Evolutionary conservation across 2,113 vertebrate genomes (phyloP), one percentile per base, ranked within the genome.

Genomic region (Halcyon senegalensis): DNA sequence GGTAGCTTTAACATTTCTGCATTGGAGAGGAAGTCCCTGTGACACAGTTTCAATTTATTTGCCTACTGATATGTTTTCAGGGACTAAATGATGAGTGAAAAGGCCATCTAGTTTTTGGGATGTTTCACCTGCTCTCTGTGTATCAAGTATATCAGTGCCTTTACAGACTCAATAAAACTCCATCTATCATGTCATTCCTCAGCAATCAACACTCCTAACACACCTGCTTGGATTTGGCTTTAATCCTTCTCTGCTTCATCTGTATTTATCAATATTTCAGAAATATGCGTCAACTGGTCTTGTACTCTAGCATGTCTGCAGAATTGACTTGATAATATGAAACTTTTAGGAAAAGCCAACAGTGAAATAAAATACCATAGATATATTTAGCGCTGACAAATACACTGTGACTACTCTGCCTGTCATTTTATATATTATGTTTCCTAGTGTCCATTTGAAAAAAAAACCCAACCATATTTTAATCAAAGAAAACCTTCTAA

Each of bases 21-120:
- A 0, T 69, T 73, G 67, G 50, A 84, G 33, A 95, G 39, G 35
- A 66, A 78, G 72, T 88, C 59, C 69, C 30, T 84, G 35, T 17
- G 41, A 60, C n/a, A 85, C 31, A 68, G 31, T 78, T 91, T 76
- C 67, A 81, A 60, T 58, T 93, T 95, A 59, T 93, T 94, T 94
- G 48, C 59, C 50, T 62, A 56, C 35, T 5, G 7, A 82, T 20
- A 33, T 37, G 30, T 79, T 93, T 93, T 78, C 84, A 88, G 58
- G 76, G 68, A 60, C 63, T 72, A 91, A 94, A 91, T 0, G 0
- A 44, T 56, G 74, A 85, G 6, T 44, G 64, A 79, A 68, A 79
- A 79, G 43, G 64, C 33, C 31, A 25, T 66, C 13, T 41, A 59
- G 48, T 75, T 48, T 18, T 53, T n/a, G 4, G 58, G 21, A 46